Evolutionary conservation across 2,888 invertebrate species (phyloP), one percentile per base, ranked within the genome.

Genomic region (Ecliptopera silaceata): DNA sequence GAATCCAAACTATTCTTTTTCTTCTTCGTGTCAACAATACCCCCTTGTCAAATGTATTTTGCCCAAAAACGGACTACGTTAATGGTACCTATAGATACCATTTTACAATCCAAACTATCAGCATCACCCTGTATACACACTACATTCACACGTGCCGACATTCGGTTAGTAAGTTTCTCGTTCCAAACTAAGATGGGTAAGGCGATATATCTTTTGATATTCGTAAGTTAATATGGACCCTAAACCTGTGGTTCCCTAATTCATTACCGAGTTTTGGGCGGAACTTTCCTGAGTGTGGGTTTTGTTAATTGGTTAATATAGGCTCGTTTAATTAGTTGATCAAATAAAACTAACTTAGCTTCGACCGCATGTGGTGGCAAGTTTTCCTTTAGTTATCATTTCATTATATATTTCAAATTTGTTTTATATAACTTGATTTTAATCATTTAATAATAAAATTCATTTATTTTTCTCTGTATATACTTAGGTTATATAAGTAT

Each of bases 131-230:
- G 26, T 51, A 51, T 1, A 13, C 31, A 26, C 6, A 49, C 13
- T 18, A 20, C 32, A 53, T 32, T 47, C 42, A 47, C 46, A 54
- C 42, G 47, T 42, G 53, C 41, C 43, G 29, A 48, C 54, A 55
- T 55, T 55, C 47, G 44, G 43, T 55, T 55, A 50, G 49, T 29
- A 44, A 55, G 48, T 50, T 56, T 44, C 15, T 38, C 45, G 49
- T 56, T 56, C 10, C 12, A 13, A 46, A 56, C 22, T 45, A 57
- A 60, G 61, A 64, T 64, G 46, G 54, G 59, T 56, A 43, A 29
- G 46, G 20, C 59, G 62, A 64, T 64, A 64, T 60, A 58, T 64
- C 64, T 64, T 62, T 53, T 61, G 57, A 62, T 58, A 58, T 60
- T 41, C 13, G 12, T 41, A 15, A 46, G 45, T 56, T 39, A 45